phyloP scores from a whole-genome alignment of 92 coral and sea anemone species.

The Blastomussa wellsi region DNA sequence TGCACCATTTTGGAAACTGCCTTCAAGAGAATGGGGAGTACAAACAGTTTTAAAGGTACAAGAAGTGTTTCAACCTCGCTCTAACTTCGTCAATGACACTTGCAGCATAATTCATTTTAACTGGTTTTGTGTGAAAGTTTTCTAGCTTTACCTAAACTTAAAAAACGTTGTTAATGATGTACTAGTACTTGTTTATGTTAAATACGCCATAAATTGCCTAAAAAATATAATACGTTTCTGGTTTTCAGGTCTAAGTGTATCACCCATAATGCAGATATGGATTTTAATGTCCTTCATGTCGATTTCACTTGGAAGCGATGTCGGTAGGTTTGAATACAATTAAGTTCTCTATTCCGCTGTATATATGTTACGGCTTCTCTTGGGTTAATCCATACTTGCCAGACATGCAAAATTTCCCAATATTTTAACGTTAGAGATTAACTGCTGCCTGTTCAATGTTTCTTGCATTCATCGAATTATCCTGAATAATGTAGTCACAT shows the following conservation, averaged over 20 bases:
- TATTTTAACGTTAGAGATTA: background rate
- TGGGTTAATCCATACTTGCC: background rate
- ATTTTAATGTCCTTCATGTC: constrained; percentile 17
- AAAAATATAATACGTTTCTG: background rate
- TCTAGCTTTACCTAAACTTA: background rate
- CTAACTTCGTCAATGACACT: background rate
- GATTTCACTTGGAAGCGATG: background rate
- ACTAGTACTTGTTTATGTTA: background rate
- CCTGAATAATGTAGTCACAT: background rate
- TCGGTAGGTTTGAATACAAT: background rate
- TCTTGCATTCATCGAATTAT: too few relatives aligned
- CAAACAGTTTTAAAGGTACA: background rate
- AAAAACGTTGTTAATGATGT: background rate
- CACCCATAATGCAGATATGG: constrained; percentile 6
- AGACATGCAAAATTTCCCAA: background rate
- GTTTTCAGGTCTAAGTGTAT: background rate
- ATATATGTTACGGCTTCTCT: background rate
- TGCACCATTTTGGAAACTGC: background rate
- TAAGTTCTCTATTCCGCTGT: background rate
- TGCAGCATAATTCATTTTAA: background rate
- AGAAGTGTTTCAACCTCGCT: background rate
- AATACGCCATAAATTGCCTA: background rate
- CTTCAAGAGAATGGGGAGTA: background rate
- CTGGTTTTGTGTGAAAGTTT: background rate
- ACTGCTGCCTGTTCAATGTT: background rate